A percentile compares a stretch with the other conserved stretches of the same genome.
phyloP scores from a whole-genome alignment of 2,888 invertebrate species.

The Sturmia bella region DNA sequence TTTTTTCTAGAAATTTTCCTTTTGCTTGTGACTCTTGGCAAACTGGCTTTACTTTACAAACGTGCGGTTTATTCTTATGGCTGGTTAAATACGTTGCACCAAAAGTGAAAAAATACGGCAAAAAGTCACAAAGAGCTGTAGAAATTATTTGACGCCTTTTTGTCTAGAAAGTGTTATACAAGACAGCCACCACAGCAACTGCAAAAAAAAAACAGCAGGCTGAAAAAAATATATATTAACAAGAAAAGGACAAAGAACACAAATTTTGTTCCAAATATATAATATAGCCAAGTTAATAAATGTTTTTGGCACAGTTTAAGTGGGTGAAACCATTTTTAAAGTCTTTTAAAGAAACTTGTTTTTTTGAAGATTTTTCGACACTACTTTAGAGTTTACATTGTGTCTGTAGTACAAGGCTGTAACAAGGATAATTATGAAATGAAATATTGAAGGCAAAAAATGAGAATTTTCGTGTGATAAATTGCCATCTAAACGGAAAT shows the following conservation, averaged over 20 bases:
- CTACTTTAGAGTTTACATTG: background rate
- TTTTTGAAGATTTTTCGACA: constrained; percentile 1
- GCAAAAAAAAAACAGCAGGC: constrained; percentile 1
- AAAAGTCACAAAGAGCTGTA: constrained; percentile 9
- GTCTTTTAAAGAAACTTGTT: background rate
- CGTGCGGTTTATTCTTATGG: constrained; percentile 56
- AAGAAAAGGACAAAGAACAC: constrained; percentile 19
- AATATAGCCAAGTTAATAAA: constrained; percentile 61
- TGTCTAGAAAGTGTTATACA: constrained; percentile 59
- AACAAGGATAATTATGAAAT: constrained; percentile 17
- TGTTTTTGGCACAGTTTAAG: constrained; percentile 61
- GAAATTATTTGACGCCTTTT: constrained; percentile 58
- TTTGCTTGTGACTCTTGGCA: constrained; percentile 33
- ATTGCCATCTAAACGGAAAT: constrained; percentile 45
- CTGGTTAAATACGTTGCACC: constrained; percentile 58
- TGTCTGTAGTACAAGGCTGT: constrained; percentile 10
- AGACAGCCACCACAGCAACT: constrained; percentile 25
- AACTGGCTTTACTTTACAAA: constrained; percentile 34
- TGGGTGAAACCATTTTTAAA: constrained; percentile 53
- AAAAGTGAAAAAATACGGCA: constrained; percentile 1
- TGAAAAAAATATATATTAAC: constrained; percentile 7
- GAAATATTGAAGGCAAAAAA: background rate
- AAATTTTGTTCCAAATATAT: constrained; percentile 34
- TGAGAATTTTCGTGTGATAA: constrained; percentile 8
- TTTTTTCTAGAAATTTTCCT: constrained; percentile 9